A percentile compares a stretch with the other conserved stretches of the same genome.
phyloP scores from a whole-genome alignment of 2,113 vertebrate species.

The Dicrurus megarhynchus region DNA sequence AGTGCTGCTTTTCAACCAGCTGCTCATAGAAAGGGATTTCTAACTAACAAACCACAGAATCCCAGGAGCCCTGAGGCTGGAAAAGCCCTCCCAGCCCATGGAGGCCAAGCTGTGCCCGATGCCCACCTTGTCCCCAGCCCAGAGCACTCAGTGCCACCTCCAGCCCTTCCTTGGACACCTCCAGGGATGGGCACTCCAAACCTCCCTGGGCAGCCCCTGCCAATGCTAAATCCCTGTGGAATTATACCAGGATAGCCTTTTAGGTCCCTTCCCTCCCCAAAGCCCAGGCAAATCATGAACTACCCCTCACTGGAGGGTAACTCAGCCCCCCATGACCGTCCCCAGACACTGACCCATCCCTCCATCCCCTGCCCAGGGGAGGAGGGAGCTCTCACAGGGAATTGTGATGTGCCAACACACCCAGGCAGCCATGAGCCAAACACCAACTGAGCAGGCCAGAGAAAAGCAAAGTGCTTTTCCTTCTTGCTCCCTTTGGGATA shows the following conservation, averaged over 20 bases:
- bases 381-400: not conserved
- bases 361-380: not conserved
- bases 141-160: not conserved
- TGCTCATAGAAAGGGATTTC: not conserved
- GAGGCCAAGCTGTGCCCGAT: not conserved
- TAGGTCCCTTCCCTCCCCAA: not conserved
- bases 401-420: accelerated
- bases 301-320: accelerated
- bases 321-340: not conserved
- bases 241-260: not conserved
- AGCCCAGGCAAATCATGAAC: not conserved
- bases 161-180: not conserved
- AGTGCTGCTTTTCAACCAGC: not conserved
- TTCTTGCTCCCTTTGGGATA: not conserved
- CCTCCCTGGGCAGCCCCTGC: not conserved
- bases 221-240: not conserved
- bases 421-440: not conserved
- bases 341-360: accelerated
- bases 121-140: not conserved
- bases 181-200: not conserved
- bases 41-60: not conserved
- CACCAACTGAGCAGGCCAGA: not conserved
- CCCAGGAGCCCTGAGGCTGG: accelerated
- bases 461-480: not conserved
- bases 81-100: not conserved